phyloP scores from a whole-genome alignment of 2,888 invertebrate species.

The Hoplodrina blanda region DNA sequence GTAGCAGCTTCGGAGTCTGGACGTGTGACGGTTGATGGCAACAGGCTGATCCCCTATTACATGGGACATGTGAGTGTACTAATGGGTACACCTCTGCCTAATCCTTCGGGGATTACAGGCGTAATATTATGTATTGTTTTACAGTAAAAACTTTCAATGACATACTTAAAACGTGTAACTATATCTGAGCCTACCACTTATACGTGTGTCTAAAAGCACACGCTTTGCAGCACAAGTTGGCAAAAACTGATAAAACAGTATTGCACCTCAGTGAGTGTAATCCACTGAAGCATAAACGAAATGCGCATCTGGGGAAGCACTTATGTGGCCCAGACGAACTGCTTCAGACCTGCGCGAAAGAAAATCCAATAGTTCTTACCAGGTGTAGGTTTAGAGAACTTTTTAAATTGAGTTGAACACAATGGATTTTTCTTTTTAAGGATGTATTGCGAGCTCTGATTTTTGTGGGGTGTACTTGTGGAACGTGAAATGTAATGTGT shows the following conservation, averaged over 20 bases:
- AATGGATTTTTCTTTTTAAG: constrained; percentile 17
- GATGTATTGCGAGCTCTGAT: neutral
- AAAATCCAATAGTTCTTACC: constrained; percentile 39
- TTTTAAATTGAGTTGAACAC: constrained; percentile 46
- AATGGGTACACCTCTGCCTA: no score
- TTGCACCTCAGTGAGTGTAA: constrained; percentile 50
- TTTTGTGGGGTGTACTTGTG: neutral
- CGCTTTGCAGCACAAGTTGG: constrained; percentile 5
- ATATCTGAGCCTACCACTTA: constrained; percentile 3
- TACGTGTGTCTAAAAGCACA: neutral
- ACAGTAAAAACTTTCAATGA: neutral
- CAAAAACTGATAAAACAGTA: constrained; percentile 39
- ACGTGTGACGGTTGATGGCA: no score
- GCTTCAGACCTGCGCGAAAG: constrained; percentile 10
- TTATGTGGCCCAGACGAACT: constrained; percentile 46
- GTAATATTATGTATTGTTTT: no score
- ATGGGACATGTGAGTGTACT: no score
- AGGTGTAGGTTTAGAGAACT: constrained; percentile 35
- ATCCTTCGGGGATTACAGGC: no score
- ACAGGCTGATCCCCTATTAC: no score
- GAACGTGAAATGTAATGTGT: neutral
- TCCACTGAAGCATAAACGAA: constrained; percentile 57
- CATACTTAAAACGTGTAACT: neutral
- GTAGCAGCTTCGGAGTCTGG: no score
- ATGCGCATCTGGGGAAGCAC: constrained; percentile 54